Base-by-base conservation (phyloP, 2,113 vertebrate genomes). In the Entelurus aequoreus region DNA sequence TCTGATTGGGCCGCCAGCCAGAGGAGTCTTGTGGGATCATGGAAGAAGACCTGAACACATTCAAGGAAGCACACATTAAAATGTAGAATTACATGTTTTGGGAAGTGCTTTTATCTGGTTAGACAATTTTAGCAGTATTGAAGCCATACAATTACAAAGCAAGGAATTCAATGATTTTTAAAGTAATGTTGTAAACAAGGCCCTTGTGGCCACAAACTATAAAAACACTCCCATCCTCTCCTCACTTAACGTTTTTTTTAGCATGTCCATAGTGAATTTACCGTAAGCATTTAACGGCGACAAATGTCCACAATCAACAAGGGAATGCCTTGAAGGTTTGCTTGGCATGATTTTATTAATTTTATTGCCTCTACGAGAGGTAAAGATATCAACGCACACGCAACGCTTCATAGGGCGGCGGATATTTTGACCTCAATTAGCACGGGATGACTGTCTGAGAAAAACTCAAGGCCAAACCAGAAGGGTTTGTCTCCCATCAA, bases 371-470 rank as follows among this genome's bases (percentile, higher is more conserved):
- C 60, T 70, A 55, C 12, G 16, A 63, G 63, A 71, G 51, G 62
- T 16, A 61, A 59, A 71, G 51, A 63, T 15, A 77, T 70, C 52
- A 47, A 68, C 56, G 52, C 44, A 7, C 72, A 74, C 75, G 81
- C 71, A 14, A 9, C 6, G 10, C 36, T 37, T 15, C 6, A 5
- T 12, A 21, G 51, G 19, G 0, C 13, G 46, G 15, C 11, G 0
- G 71, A 80, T 79, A 76, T 73, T 50, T 66, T 77, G 73, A 86
- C 84, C 83, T 81, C 82, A 84, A 83, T 88, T 86, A 85, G 50
- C 66, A 71, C 55, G 49, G 63, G 53, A 68, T 47, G 67, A 55
- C 60, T 62, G 49, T 72, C 71, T 68, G 63, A 75, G 73, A 50
- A 74, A 73, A 76, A 79, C 73, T 76, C 74, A 82, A 76, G 86